Evolutionary conservation across 2,888 invertebrate species (phyloP), one percentile per base, ranked within the genome.

Genomic region (Cephonodes hylas): DNA sequence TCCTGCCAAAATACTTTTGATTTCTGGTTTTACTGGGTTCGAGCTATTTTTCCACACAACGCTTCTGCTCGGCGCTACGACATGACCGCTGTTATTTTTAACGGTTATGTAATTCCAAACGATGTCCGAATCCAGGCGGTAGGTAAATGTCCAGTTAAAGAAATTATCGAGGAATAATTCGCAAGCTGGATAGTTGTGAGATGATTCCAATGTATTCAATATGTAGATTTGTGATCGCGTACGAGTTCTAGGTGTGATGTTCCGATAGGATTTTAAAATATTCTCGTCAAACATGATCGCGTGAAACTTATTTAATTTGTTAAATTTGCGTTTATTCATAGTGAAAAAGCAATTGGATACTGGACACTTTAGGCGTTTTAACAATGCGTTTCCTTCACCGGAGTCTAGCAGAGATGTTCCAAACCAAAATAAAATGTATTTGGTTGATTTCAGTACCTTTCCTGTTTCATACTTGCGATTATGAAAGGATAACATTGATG

Each of bases 61-160:
- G 1, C 66, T 18, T 38, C 45, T 23, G 31, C 71, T 80, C 2
- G 86, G 85, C 27, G 84, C 88, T 15, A 86, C 71, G 4, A 80
- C 63, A n/a, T 64, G 58, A 22, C 76, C 77, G 6, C 53, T 59
- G 3, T 61, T 45, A 66, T 86, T 75, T 42, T 75, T 74, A 13
- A 89, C 81, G 0, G 75, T 60, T 64, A 89, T 79, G 65, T 82
- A 81, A 62, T 67, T 76, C 84, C 83, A 86, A 6, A 72, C 62
- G n/a, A 86, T 56, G 66, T 87, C 83, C 0, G 87, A 88, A 63
- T 86, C 83, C 0, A 88, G 69, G 60, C 82, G 77, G 63, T 83
- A 83, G 0, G 87, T 88, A 60, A 84, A 80, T 3, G 87, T 88
- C 83, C 80, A 84, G 68, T 88, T 86, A 73, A 82, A 88, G 69